Evolutionary conservation across 2,797 vertebrate species (phyloP).

Genomic region (Sphenodon punctatus): DNA sequence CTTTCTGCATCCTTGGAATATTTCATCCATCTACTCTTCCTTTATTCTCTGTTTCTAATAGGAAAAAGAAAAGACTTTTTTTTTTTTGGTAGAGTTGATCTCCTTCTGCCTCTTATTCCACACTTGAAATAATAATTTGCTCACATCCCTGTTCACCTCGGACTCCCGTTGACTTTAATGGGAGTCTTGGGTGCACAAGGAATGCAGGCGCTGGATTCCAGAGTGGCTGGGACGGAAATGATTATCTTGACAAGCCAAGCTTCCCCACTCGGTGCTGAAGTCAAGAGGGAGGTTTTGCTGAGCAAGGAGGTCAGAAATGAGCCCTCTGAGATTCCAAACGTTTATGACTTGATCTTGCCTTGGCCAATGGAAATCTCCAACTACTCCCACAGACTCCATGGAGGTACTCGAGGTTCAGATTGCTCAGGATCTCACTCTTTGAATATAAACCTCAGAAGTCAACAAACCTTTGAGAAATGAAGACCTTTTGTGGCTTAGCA

Average conservation of each 20-base stretch:
- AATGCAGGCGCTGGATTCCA: background rate
- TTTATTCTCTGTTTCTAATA: rapidly evolving
- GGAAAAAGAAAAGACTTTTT: background rate
- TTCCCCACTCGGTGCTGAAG: rapidly evolving
- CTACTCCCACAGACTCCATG: background rate
- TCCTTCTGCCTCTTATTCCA: background rate
- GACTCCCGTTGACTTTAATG: background rate
- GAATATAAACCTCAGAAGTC: background rate
- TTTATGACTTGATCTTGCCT: background rate
- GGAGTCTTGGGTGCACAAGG: background rate
- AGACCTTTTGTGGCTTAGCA: background rate
- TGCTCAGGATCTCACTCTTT: background rate
- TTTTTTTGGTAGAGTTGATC: background rate
- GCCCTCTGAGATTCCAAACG: background rate
- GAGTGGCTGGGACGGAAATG: background rate
- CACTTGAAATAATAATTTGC: background rate
- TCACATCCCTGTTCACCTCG: rapidly evolving
- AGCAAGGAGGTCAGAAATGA: background rate
- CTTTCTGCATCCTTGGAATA: background rate
- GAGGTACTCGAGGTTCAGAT: background rate
- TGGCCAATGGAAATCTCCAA: background rate
- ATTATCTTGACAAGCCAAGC: background rate
- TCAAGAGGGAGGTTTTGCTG: background rate
- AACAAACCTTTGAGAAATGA: background rate
- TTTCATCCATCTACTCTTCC: background rate